Conservation (phyloP, 2,888 invertebrate species). For the Luffia ferchaultella region DNA sequence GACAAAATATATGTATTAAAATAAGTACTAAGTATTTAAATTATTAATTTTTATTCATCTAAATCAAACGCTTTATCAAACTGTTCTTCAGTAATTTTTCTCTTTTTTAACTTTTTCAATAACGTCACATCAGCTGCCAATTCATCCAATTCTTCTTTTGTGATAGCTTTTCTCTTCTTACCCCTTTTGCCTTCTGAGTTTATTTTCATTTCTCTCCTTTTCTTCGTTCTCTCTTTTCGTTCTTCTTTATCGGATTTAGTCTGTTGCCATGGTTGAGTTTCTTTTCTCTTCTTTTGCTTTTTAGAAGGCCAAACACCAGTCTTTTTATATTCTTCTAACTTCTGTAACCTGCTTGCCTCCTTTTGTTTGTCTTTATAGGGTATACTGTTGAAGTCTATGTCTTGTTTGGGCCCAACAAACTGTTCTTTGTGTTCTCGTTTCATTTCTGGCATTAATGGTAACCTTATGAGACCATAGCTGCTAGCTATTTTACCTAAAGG, state of each 20-base stretch:
- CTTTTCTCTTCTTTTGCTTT: conserved; percentile 44
- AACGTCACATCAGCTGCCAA: conserved; percentile 82
- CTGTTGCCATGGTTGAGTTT: conserved; percentile 81
- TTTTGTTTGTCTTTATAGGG: conserved; percentile 81
- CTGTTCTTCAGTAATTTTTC: conserved; percentile 76
- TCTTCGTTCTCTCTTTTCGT: conserved; percentile 67
- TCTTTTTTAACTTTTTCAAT: conserved; percentile 86
- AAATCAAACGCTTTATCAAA: conserved; percentile 70
- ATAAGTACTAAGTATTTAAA: no score
- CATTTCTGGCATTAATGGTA: conserved; percentile 96
- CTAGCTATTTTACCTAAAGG: conserved; percentile 81
- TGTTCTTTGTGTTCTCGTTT: conserved; percentile 68
- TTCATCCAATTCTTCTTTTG: conserved; percentile 78
- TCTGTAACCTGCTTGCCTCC: conserved; percentile 76
- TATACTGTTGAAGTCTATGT: conserved; percentile 78
- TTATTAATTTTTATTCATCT: conserved; percentile 22
- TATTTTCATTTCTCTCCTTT: conserved; percentile 66
- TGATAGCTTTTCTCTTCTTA: conserved; percentile 50
- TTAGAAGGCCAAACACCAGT: conserved; percentile 80
- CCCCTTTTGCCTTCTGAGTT: conserved; percentile 44
- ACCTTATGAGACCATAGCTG: conserved; percentile 87
- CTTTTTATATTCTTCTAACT: conserved; percentile 73
- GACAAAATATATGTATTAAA: no score
- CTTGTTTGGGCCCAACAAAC: conserved; percentile 54
- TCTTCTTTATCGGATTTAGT: conserved; percentile 76